Conservation (phyloP, 1,140 invertebrate genomes). For the Brachionus plicatilis region DNA sequence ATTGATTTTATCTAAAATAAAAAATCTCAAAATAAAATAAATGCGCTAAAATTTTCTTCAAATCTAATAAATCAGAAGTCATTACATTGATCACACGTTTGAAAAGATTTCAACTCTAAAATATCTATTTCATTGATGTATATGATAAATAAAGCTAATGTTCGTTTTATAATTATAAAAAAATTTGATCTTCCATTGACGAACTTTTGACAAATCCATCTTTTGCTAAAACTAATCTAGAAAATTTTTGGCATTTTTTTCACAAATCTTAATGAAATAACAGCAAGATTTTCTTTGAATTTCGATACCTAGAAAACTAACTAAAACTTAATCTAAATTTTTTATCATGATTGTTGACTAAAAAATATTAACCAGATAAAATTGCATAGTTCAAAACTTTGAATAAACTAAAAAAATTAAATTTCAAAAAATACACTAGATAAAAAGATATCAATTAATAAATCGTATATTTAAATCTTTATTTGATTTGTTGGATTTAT, state of each 20-base stretch:
- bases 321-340: too few species aligned
- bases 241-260: not conserved
- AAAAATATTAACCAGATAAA: too few species aligned
- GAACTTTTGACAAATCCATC: not conserved
- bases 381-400: too few species aligned
- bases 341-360: too few species aligned
- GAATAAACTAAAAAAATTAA: too few species aligned
- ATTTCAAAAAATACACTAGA: too few species aligned
- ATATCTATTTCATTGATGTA: not conserved
- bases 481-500: too few species aligned
- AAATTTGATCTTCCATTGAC: not conserved
- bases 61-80: not conserved
- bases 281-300: too few species aligned
- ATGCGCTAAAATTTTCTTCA: not conserved
- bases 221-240: not conserved
- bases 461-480: too few species aligned
- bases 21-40: not conserved
- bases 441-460: too few species aligned
- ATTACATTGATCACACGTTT: not conserved
- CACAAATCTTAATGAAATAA: not conserved
- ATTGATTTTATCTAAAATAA: not conserved
- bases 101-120: not conserved
- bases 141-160: not conserved
- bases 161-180: not conserved
- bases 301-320: too few species aligned